Conservation (phyloP, 1,140 invertebrate species). For the Brachionus calyciflorus region DNA sequence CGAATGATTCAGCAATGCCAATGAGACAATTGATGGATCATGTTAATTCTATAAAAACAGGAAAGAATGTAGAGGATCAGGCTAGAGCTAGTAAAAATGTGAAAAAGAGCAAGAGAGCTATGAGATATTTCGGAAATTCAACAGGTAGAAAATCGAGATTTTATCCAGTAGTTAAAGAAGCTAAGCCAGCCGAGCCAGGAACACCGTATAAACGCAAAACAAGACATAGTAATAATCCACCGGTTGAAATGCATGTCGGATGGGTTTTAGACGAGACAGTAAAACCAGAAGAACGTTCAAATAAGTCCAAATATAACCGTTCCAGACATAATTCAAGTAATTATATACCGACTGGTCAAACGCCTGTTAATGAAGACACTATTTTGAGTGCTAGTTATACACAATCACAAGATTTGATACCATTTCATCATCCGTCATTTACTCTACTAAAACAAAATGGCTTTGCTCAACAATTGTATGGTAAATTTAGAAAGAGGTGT, state of each 20-base stretch:
- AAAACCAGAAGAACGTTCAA: constrained; percentile 68
- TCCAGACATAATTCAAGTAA: constrained; percentile 44
- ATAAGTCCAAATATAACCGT: constrained; percentile 67
- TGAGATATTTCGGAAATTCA: background rate
- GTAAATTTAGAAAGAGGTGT: constrained; percentile 73
- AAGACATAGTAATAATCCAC: constrained; percentile 84
- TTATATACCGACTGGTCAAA: background rate
- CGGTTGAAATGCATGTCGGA: constrained; percentile 88
- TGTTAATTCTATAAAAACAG: constrained; percentile 49
- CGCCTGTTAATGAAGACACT: background rate
- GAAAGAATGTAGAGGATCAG: background rate
- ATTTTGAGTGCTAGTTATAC: constrained; percentile 62
- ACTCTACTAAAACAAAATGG: constrained; percentile 91
- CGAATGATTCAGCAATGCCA: constrained; percentile 44
- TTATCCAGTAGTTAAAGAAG: constrained; percentile 82
- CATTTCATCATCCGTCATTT: constrained; percentile 92
- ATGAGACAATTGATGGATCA: constrained; percentile 49
- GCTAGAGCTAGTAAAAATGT: constrained; percentile 19
- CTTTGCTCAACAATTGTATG: constrained; percentile 93
- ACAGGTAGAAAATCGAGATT: constrained; percentile 65
- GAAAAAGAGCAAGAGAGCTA: constrained; percentile 1
- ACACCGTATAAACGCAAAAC: constrained; percentile 71
- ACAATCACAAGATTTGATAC: constrained; percentile 68
- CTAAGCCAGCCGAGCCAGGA: constrained; percentile 49
- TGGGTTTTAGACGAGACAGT: constrained; percentile 84